Base-by-base conservation (phyloP, 2,888 invertebrate species). In the Dromius quadrimaculatus region DNA sequence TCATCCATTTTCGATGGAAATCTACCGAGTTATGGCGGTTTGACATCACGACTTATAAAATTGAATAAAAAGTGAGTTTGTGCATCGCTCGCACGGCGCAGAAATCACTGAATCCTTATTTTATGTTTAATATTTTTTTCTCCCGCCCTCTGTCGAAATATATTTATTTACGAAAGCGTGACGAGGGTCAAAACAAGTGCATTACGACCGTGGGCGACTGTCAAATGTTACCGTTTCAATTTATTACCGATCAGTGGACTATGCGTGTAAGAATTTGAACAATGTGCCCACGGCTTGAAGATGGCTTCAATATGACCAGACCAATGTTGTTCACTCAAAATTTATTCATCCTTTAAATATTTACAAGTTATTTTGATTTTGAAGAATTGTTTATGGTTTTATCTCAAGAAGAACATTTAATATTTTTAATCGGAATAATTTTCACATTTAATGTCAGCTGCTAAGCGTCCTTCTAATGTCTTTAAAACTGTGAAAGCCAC, bases 231-330 rank as follows among this genome's bases (percentile, higher is more conserved):
- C 36, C 34, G 36, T 65, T 65, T 50, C 65, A 50, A 65, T 65
- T 65, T 65, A 65, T 65, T 65, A 65, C 32, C 23, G 65, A 65
- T 65, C 36, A 50, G 47, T 47, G 45, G 32, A 50, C 47, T 65
- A 65, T 65, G 65, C 47, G 34, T 65, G 65, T 47, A 65, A 65
- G 65, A 47, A 65, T 36, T 34, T 36, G n/a, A 19, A 22, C 50
- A 50, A 65, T 65, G 65, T 20, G 8, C 47, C 15, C 50, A 8
- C 1, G 32, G 15, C 13, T 15, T 11, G 2, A 41, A 41, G 41
- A 41, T 41, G 13, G 15, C 15, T 6, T 8, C 28, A 28, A 28
- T 5, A 28, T 8, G 28, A 28, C 3, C 28, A 8, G 8, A 5
- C 8, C 4, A 28, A 5, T 28, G 3, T 5, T 28, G 8, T 8